Base-by-base conservation (phyloP, 2,888 invertebrate species). In the Shargacucullia verbasci region DNA sequence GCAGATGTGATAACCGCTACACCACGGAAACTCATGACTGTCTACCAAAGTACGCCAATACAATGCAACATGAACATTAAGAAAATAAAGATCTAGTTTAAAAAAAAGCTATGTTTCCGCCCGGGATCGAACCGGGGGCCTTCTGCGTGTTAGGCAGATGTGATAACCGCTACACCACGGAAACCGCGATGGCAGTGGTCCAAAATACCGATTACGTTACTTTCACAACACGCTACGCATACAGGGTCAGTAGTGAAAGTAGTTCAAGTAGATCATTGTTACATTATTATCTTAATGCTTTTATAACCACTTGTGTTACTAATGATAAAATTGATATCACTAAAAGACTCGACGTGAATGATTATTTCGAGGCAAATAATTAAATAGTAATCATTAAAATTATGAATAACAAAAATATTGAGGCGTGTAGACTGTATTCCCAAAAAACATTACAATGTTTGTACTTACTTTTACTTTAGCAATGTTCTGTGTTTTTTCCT, bases 91-190 rank as follows among this genome's bases (percentile, higher is more conserved):
- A 13, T 8, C 14, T 11, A 34, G 33, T 15, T n/a, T n/a, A n/a
- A n/a, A n/a, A 33, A 71, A 76, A 82, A 76, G 46, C 6, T 78
- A 79, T 96, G 96, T 96, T 96, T 96, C 95, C 96, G 96, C 96
- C 96, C 96, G 96, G 96, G 96, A 96, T 97, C 96, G 96, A 97
- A 97, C 97, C 96, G 96, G 97, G 96, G 96, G 95, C 97, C 97
- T 97, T 96, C 96, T 96, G 97, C 97, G 97, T 97, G 97, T 97
- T 96, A 97, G 96, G 97, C 97, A 96, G 97, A 96, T 96, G 97
- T 97, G 97, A 97, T 97, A 97, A 97, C 97, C 97, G 96, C 97
- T 97, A 96, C 96, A 96, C 96, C 96, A 97, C 96, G 96, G 96
- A 96, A 96, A 96, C 96, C 34, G 39, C 7, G 15, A 10, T 33